Evolutionary conservation across 2,797 vertebrate species (phyloP), one percentile per base, ranked within the genome.

Genomic region (Enoplosus armatus): DNA sequence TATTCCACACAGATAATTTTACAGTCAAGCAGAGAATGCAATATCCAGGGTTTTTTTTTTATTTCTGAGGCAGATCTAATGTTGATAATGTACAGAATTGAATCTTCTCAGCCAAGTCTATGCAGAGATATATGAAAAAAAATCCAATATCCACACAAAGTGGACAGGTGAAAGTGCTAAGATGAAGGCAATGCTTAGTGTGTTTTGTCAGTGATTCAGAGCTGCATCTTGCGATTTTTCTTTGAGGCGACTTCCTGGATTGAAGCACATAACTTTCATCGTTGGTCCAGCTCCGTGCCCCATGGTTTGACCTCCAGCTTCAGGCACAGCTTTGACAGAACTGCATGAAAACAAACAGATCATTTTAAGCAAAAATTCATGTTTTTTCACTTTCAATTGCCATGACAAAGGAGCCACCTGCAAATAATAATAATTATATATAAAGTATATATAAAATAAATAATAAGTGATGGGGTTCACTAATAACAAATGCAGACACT

Each of bases 171-270:
- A 80, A 66, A 76, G 77, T 70, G 74, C 54, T 62, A 31, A 53
- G 77, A 79, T 71, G 61, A 82, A 80, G 79, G 54, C 26, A 70
- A 79, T 82, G 72, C 74, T 87, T 60, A 6, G 59, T 31, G 72
- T 63, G 55, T 55, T 77, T 50, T 75, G 86, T 94, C 87, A 91
- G 73, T 89, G 76, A 88, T 82, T 90, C 81, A 93, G 66, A 79
- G 81, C 81, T 45, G 79, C 65, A 53, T 81, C 72, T 72, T 87
- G 86, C 5, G 72, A 77, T 71, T 85, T 93, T 50, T 88, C 87
- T 87, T 93, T 95, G 83, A 95, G 90, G 61, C 83, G 90, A 87
- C 88, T 93, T 90, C 93, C 93, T 68, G 92, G 88, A 85, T 92
- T 91, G 86, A 92, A 93, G 90, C 76, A 75, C 37, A 79, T 55